A percentile compares a stretch with the other conserved stretches of the same genome.
These are phyloP conservation scores for Meteorus sp. DNA, from an alignment of 1,140 invertebrate genomes.

Conservation along the genomic window DNA sequence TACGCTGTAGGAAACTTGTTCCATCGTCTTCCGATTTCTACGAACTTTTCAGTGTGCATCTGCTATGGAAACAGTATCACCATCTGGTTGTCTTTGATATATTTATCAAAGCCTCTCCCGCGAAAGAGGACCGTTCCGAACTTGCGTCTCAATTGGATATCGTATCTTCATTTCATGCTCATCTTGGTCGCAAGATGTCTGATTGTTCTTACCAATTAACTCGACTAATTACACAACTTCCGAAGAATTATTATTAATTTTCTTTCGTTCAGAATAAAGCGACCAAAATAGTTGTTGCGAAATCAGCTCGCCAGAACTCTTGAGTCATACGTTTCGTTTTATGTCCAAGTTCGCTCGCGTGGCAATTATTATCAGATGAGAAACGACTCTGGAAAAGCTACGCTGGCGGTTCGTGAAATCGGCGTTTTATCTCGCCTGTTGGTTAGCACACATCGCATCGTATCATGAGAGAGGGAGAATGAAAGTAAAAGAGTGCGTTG, in stretches of 20 bases:
- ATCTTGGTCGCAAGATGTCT: neutral
- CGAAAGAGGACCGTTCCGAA: neutral
- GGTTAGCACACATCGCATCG: neutral
- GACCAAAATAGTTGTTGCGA: neutral
- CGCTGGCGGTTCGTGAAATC: conserved; percentile 42
- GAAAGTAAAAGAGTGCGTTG: conserved; percentile 4
- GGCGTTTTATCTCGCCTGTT: conserved; percentile 32
- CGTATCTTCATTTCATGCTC: neutral
- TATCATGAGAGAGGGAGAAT: conserved; percentile 13
- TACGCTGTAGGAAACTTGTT: neutral
- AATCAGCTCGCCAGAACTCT: conserved; percentile 11
- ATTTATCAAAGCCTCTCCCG: neutral
- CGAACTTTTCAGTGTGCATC: neutral
- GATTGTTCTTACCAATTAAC: conserved; percentile 16
- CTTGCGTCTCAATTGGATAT: neutral
- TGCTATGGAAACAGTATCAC: neutral
- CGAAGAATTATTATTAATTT: too few relatives aligned
- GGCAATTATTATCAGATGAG: conserved; percentile 36
- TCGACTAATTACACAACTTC: conserved; percentile 12
- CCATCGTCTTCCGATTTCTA: conserved; percentile 9
- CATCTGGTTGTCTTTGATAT: too few relatives aligned
- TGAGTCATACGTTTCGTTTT: conserved; percentile 13
- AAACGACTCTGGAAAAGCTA: conserved; percentile 44
- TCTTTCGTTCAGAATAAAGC: too few relatives aligned
- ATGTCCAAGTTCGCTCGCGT: conserved; percentile 16